phyloP scores from a whole-genome alignment of 1,140 invertebrate species.

The Platyura marginata region DNA sequence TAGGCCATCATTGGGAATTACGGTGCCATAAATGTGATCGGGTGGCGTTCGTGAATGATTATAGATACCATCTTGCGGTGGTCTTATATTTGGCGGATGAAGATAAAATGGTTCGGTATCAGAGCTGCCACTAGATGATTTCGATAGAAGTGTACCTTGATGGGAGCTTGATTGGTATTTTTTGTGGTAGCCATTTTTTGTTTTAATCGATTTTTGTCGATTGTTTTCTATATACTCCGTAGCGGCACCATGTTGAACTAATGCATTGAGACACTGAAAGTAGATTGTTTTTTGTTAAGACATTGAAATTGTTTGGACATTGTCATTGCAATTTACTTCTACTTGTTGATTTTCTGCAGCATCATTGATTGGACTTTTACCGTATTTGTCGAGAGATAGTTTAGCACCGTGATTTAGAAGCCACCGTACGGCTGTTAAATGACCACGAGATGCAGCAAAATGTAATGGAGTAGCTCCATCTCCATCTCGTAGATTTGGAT shows the following conservation, averaged over 20 bases:
- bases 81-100: slow-evolving; percentile 34
- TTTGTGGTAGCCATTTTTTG: slow-evolving; percentile 1
- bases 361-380: slow-evolving; percentile 74
- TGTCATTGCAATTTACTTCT: slow-evolving; percentile 37
- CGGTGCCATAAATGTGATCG: slow-evolving; percentile 20
- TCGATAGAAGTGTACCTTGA: slow-evolving; percentile 22
- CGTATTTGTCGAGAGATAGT: slow-evolving; percentile 60
- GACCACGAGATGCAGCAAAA: slow-evolving; percentile 64
- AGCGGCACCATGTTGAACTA: slow-evolving; percentile 54
- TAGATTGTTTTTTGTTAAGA: slow-evolving; percentile 1
- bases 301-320: too few species aligned
- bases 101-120: slow-evolving; percentile 48
- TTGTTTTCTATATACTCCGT: slow-evolving; percentile 32
- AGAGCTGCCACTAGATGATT: slow-evolving; percentile 20
- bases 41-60: slow-evolving; percentile 18
- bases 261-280: slow-evolving; percentile 48
- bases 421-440: slow-evolving; percentile 65
- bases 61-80: slow-evolving; percentile 11
- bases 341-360: slow-evolving; percentile 77
- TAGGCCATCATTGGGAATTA: slow-evolving; percentile 51
- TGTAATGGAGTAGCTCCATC: slow-evolving; percentile 69
- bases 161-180: slow-evolving; percentile 12
- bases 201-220: slow-evolving; percentile 5
- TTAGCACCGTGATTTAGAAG: slow-evolving; percentile 59
- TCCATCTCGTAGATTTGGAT: slow-evolving; percentile 63